phyloP scores from a whole-genome alignment of 2,113 vertebrate genomes.

The Pyrgilauda ruficollis region DNA sequence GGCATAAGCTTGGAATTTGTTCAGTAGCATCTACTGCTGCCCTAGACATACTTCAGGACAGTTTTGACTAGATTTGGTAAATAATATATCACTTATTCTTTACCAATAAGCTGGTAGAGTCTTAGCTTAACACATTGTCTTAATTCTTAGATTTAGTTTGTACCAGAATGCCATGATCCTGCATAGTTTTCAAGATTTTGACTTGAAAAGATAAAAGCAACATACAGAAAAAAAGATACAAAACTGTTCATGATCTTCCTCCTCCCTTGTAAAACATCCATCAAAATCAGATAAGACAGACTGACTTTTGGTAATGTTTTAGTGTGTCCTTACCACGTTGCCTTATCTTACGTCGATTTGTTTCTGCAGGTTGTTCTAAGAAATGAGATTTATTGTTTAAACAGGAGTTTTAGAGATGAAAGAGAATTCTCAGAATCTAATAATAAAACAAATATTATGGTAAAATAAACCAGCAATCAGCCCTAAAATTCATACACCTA shows the following conservation, averaged over 20 bases:
- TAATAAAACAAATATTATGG: neutral
- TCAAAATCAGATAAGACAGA: neutral
- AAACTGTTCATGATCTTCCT: neutral
- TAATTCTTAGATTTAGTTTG: neutral
- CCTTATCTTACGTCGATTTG: neutral
- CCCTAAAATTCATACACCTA: neutral
- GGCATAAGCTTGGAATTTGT: neutral
- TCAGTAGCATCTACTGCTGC: neutral
- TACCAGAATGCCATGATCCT: neutral
- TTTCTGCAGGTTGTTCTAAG: neutral
- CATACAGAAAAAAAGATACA: neutral
- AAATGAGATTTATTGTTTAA: neutral
- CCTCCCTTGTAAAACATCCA: neutral
- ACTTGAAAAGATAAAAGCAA: neutral
- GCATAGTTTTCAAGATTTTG: neutral
- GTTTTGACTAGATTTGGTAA: neutral
- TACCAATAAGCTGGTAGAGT: neutral
- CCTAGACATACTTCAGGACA: neutral
- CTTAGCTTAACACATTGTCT: neutral
- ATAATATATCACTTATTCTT: neutral
- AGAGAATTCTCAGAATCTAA: neutral
- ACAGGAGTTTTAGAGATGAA: neutral
- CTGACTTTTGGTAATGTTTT: neutral
- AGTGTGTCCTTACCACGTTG: neutral
- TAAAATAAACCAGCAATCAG: neutral